Evolutionary conservation across 2,888 invertebrate genomes (phyloP).

Genomic region (Aelia acuminata): DNA sequence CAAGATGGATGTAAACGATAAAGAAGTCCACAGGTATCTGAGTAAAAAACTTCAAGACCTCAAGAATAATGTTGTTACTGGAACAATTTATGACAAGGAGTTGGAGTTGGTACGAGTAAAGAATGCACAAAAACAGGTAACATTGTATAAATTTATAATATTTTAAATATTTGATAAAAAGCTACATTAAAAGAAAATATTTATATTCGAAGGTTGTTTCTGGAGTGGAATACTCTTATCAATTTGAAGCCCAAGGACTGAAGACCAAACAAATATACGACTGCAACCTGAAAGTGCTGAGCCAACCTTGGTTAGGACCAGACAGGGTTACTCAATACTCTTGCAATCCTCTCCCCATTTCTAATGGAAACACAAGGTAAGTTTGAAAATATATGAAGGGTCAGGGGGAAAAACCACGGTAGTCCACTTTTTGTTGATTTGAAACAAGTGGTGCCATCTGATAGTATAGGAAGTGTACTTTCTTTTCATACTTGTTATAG

Average conservation of each 20-base stretch:
- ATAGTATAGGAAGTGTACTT: too few species aligned
- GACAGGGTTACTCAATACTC: not conserved
- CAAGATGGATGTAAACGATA: not conserved
- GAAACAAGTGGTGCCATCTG: too few species aligned
- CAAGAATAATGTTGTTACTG: not conserved
- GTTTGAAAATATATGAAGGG: not conserved
- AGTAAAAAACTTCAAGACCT: not conserved
- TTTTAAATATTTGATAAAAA: too few species aligned
- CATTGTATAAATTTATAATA: not conserved
- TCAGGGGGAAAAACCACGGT: too few species aligned
- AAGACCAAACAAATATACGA: not conserved
- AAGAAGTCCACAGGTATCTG: not conserved
- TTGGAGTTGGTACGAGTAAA: not conserved
- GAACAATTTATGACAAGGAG: not conserved
- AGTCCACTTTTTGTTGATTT: too few species aligned
- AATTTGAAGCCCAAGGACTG: not conserved
- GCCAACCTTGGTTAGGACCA: too few species aligned
- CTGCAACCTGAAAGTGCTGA: not conserved
- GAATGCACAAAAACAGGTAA: not conserved
- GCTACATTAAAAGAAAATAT: too few species aligned
- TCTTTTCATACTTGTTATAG: too few species aligned
- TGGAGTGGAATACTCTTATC: not conserved
- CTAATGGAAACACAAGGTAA: not conserved
- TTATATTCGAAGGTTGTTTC: not conserved
- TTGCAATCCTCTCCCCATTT: not conserved